These are phyloP conservation scores for Melanotaenia duboulayi DNA, from an alignment of 2,113 vertebrate species.

Conservation along the genomic window DNA sequence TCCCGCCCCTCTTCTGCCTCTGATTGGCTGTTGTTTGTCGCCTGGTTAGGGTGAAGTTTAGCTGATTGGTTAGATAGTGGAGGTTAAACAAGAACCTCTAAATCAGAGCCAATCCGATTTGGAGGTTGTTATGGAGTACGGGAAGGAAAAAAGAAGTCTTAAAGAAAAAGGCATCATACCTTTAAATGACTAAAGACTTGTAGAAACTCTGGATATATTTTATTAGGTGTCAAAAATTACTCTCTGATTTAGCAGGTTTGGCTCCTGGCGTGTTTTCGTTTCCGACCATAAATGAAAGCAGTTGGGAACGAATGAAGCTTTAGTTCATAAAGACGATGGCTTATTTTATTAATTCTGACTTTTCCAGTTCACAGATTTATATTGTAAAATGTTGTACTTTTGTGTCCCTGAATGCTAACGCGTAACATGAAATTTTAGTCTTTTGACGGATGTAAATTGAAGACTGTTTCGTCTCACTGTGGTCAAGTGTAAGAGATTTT, in stretches of 20 bases:
- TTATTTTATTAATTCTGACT: too few species aligned
- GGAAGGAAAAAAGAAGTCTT: too few species aligned
- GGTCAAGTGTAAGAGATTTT: not conserved
- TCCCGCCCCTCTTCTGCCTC: not conserved
- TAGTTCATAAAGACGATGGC: too few species aligned
- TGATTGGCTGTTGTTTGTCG: not conserved
- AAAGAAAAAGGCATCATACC: too few species aligned
- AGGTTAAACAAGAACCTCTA: not conserved
- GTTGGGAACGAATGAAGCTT: not conserved
- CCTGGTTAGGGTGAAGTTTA: not conserved
- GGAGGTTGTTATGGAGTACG: not conserved
- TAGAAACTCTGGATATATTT: too few species aligned
- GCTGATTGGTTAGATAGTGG: not conserved
- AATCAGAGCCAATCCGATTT: not conserved
- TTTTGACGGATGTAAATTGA: not conserved
- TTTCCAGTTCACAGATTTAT: too few species aligned
- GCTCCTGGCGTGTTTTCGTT: not conserved
- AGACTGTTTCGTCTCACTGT: not conserved
- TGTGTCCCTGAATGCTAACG: too few species aligned
- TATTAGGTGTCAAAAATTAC: too few species aligned
- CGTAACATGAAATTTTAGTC: not conserved
- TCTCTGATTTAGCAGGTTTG: too few species aligned
- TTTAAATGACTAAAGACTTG: too few species aligned
- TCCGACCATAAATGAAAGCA: not conserved
- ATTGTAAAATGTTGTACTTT: too few species aligned